phyloP scores from a whole-genome alignment of 2,113 vertebrate genomes.

The Tupaia tana region DNA sequence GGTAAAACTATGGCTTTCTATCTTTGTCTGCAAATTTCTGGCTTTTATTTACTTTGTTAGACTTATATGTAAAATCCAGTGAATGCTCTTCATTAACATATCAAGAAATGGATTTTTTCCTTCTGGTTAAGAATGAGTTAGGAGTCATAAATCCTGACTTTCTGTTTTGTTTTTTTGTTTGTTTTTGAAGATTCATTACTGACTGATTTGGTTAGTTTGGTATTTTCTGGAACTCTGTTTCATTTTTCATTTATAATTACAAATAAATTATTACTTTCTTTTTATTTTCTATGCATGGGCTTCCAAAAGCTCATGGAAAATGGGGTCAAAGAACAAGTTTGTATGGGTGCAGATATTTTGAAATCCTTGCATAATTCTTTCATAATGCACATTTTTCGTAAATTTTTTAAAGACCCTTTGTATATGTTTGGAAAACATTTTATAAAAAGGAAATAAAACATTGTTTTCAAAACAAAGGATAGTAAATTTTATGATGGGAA shows the following conservation, averaged over 20 bases:
- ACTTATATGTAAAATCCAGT: background rate
- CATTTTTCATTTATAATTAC: background rate
- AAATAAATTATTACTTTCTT: background rate
- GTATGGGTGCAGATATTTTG: too few relatives aligned
- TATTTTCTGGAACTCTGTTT: background rate
- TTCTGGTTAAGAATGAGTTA: background rate
- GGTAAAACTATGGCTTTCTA: slow-evolving; percentile 15
- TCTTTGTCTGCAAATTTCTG: background rate
- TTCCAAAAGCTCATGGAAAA: too few relatives aligned
- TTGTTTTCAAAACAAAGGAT: background rate
- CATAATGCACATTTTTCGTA: too few relatives aligned
- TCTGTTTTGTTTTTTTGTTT: background rate
- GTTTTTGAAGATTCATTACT: background rate
- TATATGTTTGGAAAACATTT: background rate
- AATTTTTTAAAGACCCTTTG: too few relatives aligned
- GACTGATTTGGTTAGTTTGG: background rate
- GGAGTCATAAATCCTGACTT: background rate
- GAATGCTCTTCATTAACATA: background rate
- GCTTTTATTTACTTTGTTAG: slow-evolving; percentile 30
- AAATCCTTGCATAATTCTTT: too few relatives aligned
- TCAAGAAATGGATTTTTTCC: slow-evolving; percentile 25
- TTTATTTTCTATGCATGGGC: background rate
- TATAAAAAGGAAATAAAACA: background rate
- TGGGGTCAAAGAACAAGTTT: too few relatives aligned
- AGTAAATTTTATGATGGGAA: background rate